A percentile compares a stretch with the other conserved stretches of the same genome.
These are phyloP conservation scores for Lissocephala sabroskyi DNA, from an alignment of 2,888 invertebrate species.

Conservation along the genomic window DNA sequence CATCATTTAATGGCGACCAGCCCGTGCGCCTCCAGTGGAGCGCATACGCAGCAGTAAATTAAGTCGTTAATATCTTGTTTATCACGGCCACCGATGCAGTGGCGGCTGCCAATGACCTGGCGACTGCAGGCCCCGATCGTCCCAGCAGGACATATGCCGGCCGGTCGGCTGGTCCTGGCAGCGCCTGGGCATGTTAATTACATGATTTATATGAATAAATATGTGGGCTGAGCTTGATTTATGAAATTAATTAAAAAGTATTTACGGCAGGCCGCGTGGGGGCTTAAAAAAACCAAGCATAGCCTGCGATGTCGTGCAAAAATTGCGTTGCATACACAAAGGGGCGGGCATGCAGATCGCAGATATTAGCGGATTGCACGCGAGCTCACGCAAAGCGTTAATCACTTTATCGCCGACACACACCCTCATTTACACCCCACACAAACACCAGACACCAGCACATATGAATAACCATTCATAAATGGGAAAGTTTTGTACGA, in stretches of 20 bases:
- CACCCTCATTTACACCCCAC: conserved; percentile 20
- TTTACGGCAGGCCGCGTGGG: conserved; percentile 25
- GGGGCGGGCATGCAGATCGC: no score
- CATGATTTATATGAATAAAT: conserved; percentile 45
- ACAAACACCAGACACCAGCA: no score
- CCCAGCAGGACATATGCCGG: neutral
- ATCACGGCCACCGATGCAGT: conserved; percentile 33
- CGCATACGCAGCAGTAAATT: conserved; percentile 51
- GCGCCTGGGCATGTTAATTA: conserved; percentile 46
- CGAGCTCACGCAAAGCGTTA: conserved; percentile 17
- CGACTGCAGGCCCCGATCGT: no score
- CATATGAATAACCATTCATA: no score
- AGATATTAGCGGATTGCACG: conserved; percentile 20
- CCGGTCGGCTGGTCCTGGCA: neutral
- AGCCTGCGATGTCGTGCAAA: conserved; percentile 14
- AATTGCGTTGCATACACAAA: conserved; percentile 54
- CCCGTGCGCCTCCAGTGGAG: conserved; percentile 10
- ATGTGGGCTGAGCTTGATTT: conserved; percentile 48
- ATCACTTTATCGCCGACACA: conserved; percentile 35
- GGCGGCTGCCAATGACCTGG: neutral
- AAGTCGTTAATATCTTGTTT: conserved; percentile 66
- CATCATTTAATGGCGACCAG: conserved; percentile 46
- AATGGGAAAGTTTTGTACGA: no score
- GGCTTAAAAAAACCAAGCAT: no score
- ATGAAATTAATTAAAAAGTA: conserved; percentile 57